phyloP scores from a whole-genome alignment of 2,797 vertebrate genomes.

The Champsocephalus esox region DNA sequence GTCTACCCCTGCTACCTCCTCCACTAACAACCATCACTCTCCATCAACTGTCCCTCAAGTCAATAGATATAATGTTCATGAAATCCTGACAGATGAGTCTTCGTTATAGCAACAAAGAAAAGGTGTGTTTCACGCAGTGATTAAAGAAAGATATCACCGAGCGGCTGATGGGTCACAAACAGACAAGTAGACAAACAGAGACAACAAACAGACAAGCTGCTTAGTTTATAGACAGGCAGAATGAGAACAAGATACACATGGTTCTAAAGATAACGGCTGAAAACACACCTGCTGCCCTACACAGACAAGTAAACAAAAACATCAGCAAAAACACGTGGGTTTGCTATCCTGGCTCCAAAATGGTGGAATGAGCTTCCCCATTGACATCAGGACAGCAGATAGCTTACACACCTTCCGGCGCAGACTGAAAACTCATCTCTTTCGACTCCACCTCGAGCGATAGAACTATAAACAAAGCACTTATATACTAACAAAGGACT shows the following conservation, averaged over 20 bases:
- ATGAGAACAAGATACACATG: slow-evolving; percentile 53
- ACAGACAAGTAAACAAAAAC: slow-evolving; percentile 23
- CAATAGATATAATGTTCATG: slow-evolving; percentile 19
- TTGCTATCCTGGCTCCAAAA: no score
- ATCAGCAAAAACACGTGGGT: no score
- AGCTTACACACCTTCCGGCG: no score
- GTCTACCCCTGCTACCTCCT: not conserved
- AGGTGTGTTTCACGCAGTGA: not conserved
- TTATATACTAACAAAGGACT: no score
- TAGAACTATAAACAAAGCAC: no score
- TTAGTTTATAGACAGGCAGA: slow-evolving; percentile 39
- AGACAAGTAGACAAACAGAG: slow-evolving; percentile 27
- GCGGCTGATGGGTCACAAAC: slow-evolving; percentile 26
- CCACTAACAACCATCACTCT: not conserved
- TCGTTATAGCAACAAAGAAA: slow-evolving; percentile 10
- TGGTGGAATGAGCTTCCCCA: no score
- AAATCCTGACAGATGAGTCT: slow-evolving; percentile 20
- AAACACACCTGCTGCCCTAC: slow-evolving; percentile 6
- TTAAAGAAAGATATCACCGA: slow-evolving; percentile 12
- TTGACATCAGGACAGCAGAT: no score
- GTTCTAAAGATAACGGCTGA: slow-evolving; percentile 34
- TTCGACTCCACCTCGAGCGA: no score
- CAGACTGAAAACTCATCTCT: no score
- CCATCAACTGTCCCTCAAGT: not conserved
- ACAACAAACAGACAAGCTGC: slow-evolving; percentile 22